Evolutionary conservation across 1,140 invertebrate genomes (phyloP), one percentile per base, ranked within the genome.

Genomic region (Drosophila bocki): DNA sequence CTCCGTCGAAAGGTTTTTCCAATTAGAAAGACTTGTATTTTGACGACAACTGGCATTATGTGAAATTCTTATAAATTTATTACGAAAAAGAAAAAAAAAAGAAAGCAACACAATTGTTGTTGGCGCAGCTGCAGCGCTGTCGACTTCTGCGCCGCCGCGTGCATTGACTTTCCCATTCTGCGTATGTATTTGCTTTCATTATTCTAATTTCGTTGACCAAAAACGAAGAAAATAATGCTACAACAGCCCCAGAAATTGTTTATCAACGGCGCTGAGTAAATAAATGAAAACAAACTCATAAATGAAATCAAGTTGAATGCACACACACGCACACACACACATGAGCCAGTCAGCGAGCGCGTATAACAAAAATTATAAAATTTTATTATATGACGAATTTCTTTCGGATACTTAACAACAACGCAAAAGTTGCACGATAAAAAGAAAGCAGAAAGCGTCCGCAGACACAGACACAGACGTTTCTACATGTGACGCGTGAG

Each of bases 101-200:
- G 80, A 88, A 87, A 87, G 84, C 84, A 54, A 61, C 45, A 57
- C 71, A 75, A 68, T 78, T 79, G 81, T 56, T 69, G 61, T 61
- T 82, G 69, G 41, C 61, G 41, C 53, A 47, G 63, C 53, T 61
- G 51, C 70, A 59, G 50, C 62, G 72, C 60, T 67, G 69, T 47
- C 45, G 29, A 56, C 79, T 61, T 51, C 65, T 77, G 63, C 69
- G 82, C 47, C 54, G 72, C 82, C 63, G 81, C 81, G 83, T 87
- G 84, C 83, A 88, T 87, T 87, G 83, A 87, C 83, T 88, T 87
- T 87, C 83, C 83, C 84, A 88, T 87, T 88, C 76, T 82, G 32
- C 56, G 56, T 53, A 26, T 41, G 53, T 61, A 41, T 63, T 72
- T 79, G 76, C 75, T 79, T 86, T 75, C 69, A 68, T 79, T 86